Evolutionary conservation across 2,797 vertebrate species (phyloP).

Genomic region (Silurus aristotelis): DNA sequence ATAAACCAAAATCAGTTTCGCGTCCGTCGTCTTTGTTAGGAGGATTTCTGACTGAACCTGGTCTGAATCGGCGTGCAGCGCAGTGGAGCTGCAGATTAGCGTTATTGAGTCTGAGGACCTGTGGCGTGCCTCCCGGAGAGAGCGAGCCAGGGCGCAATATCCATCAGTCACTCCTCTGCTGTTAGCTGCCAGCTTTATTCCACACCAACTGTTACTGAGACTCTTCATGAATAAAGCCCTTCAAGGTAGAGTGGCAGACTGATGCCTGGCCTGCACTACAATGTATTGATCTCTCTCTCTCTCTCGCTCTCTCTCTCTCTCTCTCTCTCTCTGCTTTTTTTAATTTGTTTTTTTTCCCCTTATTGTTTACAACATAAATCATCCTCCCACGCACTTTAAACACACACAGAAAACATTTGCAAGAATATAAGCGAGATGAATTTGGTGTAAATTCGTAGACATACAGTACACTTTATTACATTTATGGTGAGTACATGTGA

Average conservation of each 20-base stretch:
- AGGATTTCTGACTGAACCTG: background rate
- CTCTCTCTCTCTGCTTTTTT: background rate
- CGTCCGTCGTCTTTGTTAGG: background rate
- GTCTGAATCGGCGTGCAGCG: background rate
- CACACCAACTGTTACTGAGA: constrained; percentile 25
- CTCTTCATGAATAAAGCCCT: constrained; percentile 30
- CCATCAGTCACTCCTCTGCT: constrained; percentile 35
- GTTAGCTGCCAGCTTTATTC: constrained; percentile 38
- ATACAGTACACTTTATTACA: too few relatives aligned
- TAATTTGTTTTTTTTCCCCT: too few relatives aligned
- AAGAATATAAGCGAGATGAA: too few relatives aligned
- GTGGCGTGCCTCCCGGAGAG: background rate
- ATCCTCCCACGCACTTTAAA: too few relatives aligned
- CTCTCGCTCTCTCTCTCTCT: background rate
- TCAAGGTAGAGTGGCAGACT: constrained; percentile 3
- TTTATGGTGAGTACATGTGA: too few relatives aligned
- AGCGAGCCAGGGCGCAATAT: constrained; percentile 18
- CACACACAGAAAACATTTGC: too few relatives aligned
- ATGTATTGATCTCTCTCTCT: background rate
- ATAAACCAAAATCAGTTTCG: background rate
- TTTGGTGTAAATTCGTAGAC: too few relatives aligned
- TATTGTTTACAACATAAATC: too few relatives aligned
- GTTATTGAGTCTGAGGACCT: background rate
- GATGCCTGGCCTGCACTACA: background rate
- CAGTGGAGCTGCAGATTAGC: constrained; percentile 19